Evolutionary conservation across 2,797 vertebrate species (phyloP).

Genomic region (Cirrhinus mrigala): DNA sequence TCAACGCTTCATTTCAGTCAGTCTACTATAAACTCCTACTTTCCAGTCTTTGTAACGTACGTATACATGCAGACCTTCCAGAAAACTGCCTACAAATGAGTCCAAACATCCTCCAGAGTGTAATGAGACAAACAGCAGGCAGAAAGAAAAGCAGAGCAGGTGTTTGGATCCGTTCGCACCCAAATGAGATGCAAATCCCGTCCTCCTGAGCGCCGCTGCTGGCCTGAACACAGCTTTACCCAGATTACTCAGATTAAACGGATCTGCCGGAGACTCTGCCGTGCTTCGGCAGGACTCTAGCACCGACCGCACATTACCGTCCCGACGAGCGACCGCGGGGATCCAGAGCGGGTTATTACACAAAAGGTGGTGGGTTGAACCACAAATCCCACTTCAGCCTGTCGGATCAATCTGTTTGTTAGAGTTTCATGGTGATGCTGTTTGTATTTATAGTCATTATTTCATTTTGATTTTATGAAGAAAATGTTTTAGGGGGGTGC

Average conservation of each 20-base stretch:
- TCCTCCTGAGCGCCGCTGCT: conserved; percentile 19
- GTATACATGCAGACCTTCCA: neutral
- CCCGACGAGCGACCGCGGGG: neutral
- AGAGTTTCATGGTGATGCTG: neutral
- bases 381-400: neutral
- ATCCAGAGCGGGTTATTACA: neutral
- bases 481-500: neutral
- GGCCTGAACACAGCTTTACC: conserved; percentile 24
- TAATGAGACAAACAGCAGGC: conserved; percentile 18
- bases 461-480: neutral
- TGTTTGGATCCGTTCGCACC: conserved; percentile 34
- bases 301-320: neutral
- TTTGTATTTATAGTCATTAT: no score
- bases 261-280: conserved; percentile 34
- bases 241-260: conserved; percentile 58
- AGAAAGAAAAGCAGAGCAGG: conserved; percentile 37
- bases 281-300: neutral
- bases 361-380: no score
- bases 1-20: neutral
- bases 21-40: neutral
- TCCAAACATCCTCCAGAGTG: conserved; percentile 17
- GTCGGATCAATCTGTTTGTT: neutral
- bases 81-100: neutral
- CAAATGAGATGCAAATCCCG: conserved; percentile 60
- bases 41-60: neutral